A percentile compares a stretch with the other conserved stretches of the same genome.
Conservation (phyloP, 2,888 invertebrate species). For the Drosophila multiciliata region DNA sequence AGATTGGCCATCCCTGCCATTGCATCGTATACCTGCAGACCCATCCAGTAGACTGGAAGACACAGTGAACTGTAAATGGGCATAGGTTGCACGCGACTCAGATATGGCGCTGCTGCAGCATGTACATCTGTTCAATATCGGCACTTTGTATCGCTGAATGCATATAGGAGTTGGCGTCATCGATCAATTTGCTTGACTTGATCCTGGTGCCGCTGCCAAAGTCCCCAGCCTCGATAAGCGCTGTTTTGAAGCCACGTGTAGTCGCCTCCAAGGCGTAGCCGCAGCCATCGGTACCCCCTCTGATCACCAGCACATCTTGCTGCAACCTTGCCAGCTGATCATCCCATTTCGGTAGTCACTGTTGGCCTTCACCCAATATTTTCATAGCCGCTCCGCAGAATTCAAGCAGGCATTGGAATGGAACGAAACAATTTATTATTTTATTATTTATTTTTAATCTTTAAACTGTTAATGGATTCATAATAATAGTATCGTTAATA, state of each 20-base stretch:
- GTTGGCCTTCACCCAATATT: too few relatives aligned
- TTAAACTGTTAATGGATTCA: background rate
- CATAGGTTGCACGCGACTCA: conserved; percentile 98
- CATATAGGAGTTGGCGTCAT: conserved; percentile 98
- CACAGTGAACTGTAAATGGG: conserved; percentile 99
- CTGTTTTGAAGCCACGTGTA: conserved; percentile 97
- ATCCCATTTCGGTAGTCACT: conserved; percentile 89
- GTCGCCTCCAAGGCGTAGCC: conserved; percentile 98
- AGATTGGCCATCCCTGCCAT: conserved; percentile 98
- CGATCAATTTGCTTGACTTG: conserved; percentile 98
- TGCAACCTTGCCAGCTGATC: conserved; percentile 92
- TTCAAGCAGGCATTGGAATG: conserved; percentile 11
- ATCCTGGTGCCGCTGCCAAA: conserved; percentile 98
- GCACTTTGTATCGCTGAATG: conserved; percentile 95
- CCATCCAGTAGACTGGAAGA: conserved; percentile 98
- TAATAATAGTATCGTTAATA: background rate
- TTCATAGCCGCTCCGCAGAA: background rate
- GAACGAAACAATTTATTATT: conserved; percentile 13
- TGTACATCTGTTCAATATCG: conserved; percentile 97
- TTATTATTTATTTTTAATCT: background rate
- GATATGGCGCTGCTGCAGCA: conserved; percentile 99
- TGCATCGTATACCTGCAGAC: conserved; percentile 98
- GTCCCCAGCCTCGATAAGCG: conserved; percentile 97
- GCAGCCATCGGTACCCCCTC: conserved; percentile 98
- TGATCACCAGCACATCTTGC: conserved; percentile 95